phyloP scores from a whole-genome alignment of 2,113 vertebrate species.

The Neotragus moschatus region DNA sequence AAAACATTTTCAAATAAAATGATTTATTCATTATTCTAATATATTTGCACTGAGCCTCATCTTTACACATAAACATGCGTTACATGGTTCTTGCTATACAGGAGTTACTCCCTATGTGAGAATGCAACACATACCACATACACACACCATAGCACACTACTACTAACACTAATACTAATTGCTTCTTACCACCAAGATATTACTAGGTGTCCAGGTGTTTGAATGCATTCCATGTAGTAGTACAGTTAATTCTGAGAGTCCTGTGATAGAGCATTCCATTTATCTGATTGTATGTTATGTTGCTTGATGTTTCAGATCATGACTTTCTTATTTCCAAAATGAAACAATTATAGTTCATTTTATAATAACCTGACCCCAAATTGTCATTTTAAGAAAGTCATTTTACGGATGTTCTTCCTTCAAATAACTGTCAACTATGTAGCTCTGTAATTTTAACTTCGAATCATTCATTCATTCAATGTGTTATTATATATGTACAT shows the following conservation, averaged over 20 bases:
- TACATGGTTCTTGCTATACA: not conserved
- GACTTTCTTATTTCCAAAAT: conserved; percentile 20
- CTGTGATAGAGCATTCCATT: not conserved
- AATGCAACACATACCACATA: not conserved
- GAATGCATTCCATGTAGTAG: not conserved
- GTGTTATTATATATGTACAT: too few species aligned
- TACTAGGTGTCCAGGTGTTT: not conserved
- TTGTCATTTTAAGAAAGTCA: not conserved
- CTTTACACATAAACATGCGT: not conserved
- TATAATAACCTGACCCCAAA: not conserved
- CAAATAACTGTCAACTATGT: not conserved
- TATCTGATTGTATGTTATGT: not conserved
- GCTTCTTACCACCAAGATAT: not conserved
- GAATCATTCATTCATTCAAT: not conserved
- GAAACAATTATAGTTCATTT: not conserved
- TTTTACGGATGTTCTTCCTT: not conserved
- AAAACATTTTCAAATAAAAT: not conserved
- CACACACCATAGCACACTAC: not conserved
- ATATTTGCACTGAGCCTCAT: not conserved
- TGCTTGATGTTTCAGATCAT: conserved; percentile 4
- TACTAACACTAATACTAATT: not conserved
- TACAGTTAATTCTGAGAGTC: not conserved
- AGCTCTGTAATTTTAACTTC: not conserved
- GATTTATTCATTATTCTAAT: not conserved
- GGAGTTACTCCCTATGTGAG: not conserved